Conservation (phyloP, 2,888 invertebrate genomes). For the Apamea anceps region DNA sequence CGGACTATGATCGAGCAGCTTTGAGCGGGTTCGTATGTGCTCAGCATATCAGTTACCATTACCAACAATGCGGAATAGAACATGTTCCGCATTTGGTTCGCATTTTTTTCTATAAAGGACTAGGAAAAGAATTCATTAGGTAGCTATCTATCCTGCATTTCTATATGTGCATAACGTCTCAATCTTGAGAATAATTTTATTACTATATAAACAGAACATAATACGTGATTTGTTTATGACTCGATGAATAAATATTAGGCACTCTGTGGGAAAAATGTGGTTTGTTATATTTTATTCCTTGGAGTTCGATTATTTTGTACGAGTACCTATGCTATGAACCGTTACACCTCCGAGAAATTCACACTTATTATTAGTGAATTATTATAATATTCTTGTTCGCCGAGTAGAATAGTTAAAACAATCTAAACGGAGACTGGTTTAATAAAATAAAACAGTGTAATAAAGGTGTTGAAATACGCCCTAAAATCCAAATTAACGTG, state of each 20-base stretch:
- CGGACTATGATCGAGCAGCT: conserved; percentile 58
- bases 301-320: conserved; percentile 13
- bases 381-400: conserved; percentile 15
- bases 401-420: conserved; percentile 32
- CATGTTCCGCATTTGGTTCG: conserved; percentile 71
- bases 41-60: conserved; percentile 70
- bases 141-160: conserved; percentile 51
- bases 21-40: conserved; percentile 65
- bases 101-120: conserved; percentile 68
- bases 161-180: conserved; percentile 51
- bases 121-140: conserved; percentile 67
- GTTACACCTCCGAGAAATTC: conserved; percentile 31
- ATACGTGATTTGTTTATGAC: conserved; percentile 50
- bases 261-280: conserved; percentile 43
- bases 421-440: conserved; percentile 23
- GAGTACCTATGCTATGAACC: conserved; percentile 5
- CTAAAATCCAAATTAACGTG: conserved; percentile 61
- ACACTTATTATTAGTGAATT: conserved; percentile 17
- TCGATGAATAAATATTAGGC: conserved; percentile 35
- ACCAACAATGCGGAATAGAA: conserved; percentile 77
- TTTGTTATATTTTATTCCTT: conserved; percentile 28
- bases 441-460: conserved; percentile 42
- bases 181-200: conserved; percentile 45
- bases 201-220: conserved; percentile 32
- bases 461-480: conserved; percentile 62